Evolutionary conservation across 2,888 invertebrate species (phyloP).

Genomic region (Ectobius pallidus): DNA sequence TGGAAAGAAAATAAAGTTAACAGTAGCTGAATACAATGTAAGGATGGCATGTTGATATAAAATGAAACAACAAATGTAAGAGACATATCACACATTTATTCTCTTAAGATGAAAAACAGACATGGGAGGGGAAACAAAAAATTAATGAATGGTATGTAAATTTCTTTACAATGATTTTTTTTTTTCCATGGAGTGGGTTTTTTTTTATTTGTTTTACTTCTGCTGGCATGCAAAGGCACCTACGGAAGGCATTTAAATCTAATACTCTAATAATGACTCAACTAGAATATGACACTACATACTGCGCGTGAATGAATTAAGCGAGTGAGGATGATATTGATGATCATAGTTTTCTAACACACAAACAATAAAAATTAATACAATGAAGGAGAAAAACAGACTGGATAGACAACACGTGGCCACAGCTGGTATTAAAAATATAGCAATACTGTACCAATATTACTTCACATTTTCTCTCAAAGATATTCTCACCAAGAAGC

Average conservation of each 20-base stretch:
- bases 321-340: slow-evolving; percentile 25
- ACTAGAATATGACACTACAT: slow-evolving; percentile 31
- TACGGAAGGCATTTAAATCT: slow-evolving; percentile 38
- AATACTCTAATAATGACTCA: slow-evolving; percentile 22
- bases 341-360: slow-evolving; percentile 30
- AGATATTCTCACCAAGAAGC: slow-evolving; percentile 10
- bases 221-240: slow-evolving; percentile 39
- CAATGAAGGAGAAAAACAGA: slow-evolving; percentile 28
- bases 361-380: slow-evolving; percentile 27
- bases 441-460: slow-evolving; percentile 30
- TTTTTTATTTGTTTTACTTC: not conserved
- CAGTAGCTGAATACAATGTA: too few species aligned
- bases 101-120: slow-evolving; percentile 35
- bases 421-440: slow-evolving; percentile 36
- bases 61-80: not conserved
- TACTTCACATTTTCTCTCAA: slow-evolving; percentile 17
- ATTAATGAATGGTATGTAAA: slow-evolving; percentile 9
- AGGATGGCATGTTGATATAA: too few species aligned
- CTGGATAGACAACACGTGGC: slow-evolving; percentile 26
- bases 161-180: slow-evolving; percentile 16
- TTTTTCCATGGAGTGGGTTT: slow-evolving; percentile 14
- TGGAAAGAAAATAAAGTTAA: too few species aligned
- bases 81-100: slow-evolving; percentile 38
- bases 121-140: slow-evolving; percentile 25
- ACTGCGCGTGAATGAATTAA: slow-evolving; percentile 27